Base-by-base conservation (phyloP, 2,888 invertebrate species). In the Drosophila robusta region DNA sequence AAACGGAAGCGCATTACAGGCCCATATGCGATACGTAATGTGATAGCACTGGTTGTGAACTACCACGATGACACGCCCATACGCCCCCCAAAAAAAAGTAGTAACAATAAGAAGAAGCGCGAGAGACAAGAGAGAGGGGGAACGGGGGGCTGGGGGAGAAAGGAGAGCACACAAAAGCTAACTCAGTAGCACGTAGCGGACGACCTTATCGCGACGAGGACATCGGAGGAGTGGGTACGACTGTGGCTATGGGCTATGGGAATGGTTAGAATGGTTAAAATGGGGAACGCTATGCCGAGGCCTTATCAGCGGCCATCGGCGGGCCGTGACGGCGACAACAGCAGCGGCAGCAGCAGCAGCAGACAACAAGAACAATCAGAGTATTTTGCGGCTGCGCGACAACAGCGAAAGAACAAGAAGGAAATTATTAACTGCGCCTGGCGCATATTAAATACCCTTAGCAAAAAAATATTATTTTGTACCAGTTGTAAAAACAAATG, bases 1-100 rank as follows among this genome's bases (percentile, higher is more conserved):
- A 87, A 82, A 87, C 83, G 88, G 83, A 83, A 83, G 83, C 88
- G 86, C 74, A 85, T 81, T 87, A 87, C 87, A 83, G 52, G 65
- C 75, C 71, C 54, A 34, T 41, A 69, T 66, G 70, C 44, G 54
- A 54, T 65, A 50, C 73, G 87, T 82, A 87, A 82, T 82, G 68
- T 80, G 84, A 82, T 87, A 87, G 65, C 87, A 74, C 70, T 75
- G 75, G 67, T 72, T 58, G 49, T 47, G 26, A 50, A 71, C 58
- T 26, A 62, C 26, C 16, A 11, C 24, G 67, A 22, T 55, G 70
- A 41, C 73, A 73, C 75, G 73, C 73, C 73, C 70, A 54, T 64
- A 58, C 44, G 36, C 51, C 41, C 12, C 8, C n/a, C n/a, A n/a
- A 38, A 32, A 22, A 16, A 9, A 12, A 22, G 16, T 12, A 16